phyloP scores from a whole-genome alignment of 2,888 invertebrate species.

The Pardosa pseudoannulata region DNA sequence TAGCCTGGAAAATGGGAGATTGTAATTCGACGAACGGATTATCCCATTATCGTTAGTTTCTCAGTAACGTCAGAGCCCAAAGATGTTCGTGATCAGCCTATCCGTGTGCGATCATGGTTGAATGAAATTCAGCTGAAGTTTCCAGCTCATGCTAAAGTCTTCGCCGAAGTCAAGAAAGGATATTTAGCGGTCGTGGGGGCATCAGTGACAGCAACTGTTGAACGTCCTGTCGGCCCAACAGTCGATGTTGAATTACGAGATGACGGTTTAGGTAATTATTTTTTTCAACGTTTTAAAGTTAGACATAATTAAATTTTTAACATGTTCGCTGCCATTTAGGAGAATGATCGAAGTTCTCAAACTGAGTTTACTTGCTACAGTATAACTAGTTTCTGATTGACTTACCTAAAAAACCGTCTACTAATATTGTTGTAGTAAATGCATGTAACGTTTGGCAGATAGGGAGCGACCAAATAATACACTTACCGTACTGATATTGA shows the following conservation, averaged over 20 bases:
- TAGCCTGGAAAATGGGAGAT: constrained; percentile 82
- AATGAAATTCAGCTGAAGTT: constrained; percentile 74
- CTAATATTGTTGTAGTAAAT: too few species aligned
- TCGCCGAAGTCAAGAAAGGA: constrained; percentile 74
- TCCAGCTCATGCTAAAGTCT: constrained; percentile 74
- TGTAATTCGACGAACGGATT: constrained; percentile 81
- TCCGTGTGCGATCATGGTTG: constrained; percentile 79
- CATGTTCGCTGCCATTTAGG: too few species aligned
- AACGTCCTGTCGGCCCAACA: constrained; percentile 73
- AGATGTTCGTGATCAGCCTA: constrained; percentile 78
- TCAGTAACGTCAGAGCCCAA: constrained; percentile 82
- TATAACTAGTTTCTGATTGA: too few species aligned
- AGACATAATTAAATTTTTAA: too few species aligned
- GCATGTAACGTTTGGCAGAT: too few species aligned
- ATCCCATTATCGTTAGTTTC: constrained; percentile 82
- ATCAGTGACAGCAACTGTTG: constrained; percentile 74
- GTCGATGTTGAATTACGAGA: constrained; percentile 74
- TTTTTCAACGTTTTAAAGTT: too few species aligned
- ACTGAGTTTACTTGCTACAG: too few species aligned
- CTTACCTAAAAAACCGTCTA: too few species aligned
- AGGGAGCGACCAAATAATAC: too few species aligned
- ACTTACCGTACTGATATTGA: too few species aligned
- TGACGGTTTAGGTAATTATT: constrained; percentile 74
- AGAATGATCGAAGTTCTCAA: too few species aligned
- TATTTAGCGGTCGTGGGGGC: constrained; percentile 74